Conservation (phyloP, 2,888 invertebrate genomes). For the Papilio protenor region DNA sequence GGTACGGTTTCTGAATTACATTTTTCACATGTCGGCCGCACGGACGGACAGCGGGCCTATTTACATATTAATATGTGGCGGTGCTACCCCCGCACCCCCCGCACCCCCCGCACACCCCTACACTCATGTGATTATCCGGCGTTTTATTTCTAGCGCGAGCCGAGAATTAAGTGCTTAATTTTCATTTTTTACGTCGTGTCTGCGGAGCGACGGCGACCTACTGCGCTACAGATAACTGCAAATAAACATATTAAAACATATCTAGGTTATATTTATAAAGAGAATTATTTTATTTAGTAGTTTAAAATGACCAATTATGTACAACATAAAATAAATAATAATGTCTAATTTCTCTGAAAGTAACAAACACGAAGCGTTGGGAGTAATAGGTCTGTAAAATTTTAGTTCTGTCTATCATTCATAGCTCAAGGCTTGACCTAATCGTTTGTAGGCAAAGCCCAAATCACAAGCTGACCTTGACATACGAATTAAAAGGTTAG, state of each 20-base stretch:
- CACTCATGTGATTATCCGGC: constrained; percentile 23
- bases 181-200: constrained; percentile 6
- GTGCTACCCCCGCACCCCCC: not conserved
- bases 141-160: constrained; percentile 19
- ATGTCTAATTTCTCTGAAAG: not conserved
- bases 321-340: not conserved
- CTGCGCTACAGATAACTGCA: not conserved
- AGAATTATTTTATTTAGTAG: not conserved
- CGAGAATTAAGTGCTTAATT: constrained; percentile 4
- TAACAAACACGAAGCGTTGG: not conserved
- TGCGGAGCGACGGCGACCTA: not conserved
- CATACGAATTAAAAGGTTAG: not conserved
- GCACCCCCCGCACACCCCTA: not conserved
- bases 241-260: not conserved
- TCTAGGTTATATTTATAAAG: not conserved
- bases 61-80: constrained; percentile 16
- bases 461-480: constrained; percentile 7
- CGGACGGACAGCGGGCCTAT: constrained; percentile 5
- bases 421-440: not conserved
- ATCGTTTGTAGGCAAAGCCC: not conserved
- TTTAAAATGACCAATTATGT: not conserved
- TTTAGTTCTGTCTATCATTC: not conserved
- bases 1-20: not conserved
- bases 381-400: not conserved
- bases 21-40: constrained; percentile 2